Base-by-base conservation (phyloP, 2,888 invertebrate species). In the Malthinus flaveolus region DNA sequence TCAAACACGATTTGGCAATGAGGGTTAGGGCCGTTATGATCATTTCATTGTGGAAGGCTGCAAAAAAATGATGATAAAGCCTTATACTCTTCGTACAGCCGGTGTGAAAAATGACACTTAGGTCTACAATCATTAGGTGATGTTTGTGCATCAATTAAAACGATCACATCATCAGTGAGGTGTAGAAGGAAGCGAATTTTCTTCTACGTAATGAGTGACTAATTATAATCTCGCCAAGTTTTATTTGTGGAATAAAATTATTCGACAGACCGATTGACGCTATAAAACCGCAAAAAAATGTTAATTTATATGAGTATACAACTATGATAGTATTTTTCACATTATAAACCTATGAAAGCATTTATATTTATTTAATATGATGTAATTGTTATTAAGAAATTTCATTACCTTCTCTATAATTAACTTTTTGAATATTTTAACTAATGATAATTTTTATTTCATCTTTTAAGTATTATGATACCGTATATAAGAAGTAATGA, bases 261-360 rank as follows among this genome's bases (percentile, higher is more conserved):
- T 59, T 55, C 37, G 37, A 34, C 55, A 60, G 60, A 61, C 60
- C 45, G 53, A 32, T 52, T 56, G 60, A 61, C 60, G 56, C 52
- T 8, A 53, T 56, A 31, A 61, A 54, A 61, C 56, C 60, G 53
- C 37, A 56, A 61, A 23, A 5, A 23, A 56, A 46, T 49, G 53
- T 36, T 49, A 56, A 49, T 52, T 44, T 49, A 3, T 37, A 4
- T 31, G 15, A 47, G 11, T 44, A 48, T 49, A 52, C 47, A 39
- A 44, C 32, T 34, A 11, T 55, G 23, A 59, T 59, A 55, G 55
- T 50, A 55, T 50, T 54, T 58, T 49, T 23, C 39, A 34, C 54
- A 58, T 58, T 36, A 23, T 45, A 13, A 44, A 36, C 53, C 37
- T 49, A 58, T 53, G 36, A 53, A 37, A 57, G 9, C 34, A 37